These are phyloP conservation scores for Laspeyria flexula DNA, from an alignment of 2,888 invertebrate genomes.

Conservation along the genomic window DNA sequence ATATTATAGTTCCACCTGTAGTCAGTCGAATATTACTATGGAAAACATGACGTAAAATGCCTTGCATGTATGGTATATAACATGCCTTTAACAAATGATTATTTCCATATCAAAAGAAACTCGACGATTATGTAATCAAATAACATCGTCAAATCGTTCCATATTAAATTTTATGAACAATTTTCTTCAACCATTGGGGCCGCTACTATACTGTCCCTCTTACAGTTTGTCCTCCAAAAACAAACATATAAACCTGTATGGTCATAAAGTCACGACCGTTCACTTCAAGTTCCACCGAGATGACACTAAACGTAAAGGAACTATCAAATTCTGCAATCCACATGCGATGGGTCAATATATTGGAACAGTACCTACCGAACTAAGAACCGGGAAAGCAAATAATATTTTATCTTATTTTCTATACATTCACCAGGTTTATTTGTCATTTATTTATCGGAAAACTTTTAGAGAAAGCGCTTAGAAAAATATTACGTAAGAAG, in stretches of 20 bases:
- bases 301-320: slow-evolving; percentile 30
- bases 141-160: slow-evolving; percentile 11
- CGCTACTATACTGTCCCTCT: neutral
- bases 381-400: slow-evolving; percentile 41
- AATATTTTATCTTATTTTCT: slow-evolving; percentile 53
- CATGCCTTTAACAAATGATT: no score
- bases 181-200: neutral
- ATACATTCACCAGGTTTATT: slow-evolving; percentile 45
- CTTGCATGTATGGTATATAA: no score
- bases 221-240: slow-evolving; percentile 16
- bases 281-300: slow-evolving; percentile 16
- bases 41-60: no score
- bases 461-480: slow-evolving; percentile 41
- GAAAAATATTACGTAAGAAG: slow-evolving; percentile 22
- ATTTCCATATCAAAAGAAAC: neutral
- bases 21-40: no score
- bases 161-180: slow-evolving; percentile 15
- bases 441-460: slow-evolving; percentile 53
- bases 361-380: slow-evolving; percentile 31
- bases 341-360: slow-evolving; percentile 41
- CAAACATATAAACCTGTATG: slow-evolving; percentile 9
- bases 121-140: neutral
- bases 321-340: slow-evolving; percentile 31
- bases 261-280: slow-evolving; percentile 10
- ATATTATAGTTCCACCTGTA: no score